These are phyloP conservation scores for Sylvicola fuscatus DNA, from an alignment of 2,888 invertebrate species.

Conservation along the genomic window DNA sequence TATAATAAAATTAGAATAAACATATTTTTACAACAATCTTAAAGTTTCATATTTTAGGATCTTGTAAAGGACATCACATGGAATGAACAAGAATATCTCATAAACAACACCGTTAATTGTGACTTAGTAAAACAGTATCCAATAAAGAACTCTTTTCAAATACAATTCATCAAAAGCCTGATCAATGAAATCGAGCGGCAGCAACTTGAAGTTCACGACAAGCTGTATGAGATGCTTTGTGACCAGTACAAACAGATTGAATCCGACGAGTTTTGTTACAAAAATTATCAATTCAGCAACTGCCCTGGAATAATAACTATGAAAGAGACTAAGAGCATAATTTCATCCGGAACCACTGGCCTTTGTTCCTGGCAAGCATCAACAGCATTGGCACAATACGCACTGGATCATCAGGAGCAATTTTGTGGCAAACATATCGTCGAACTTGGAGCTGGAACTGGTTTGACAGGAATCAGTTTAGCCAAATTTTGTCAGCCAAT, in stretches of 20 bases:
- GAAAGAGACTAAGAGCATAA: constrained; percentile 48
- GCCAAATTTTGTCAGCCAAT: constrained; percentile 31
- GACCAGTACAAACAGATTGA: constrained; percentile 25
- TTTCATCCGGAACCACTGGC: constrained; percentile 61
- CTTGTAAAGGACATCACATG: constrained; percentile 13
- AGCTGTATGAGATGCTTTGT: constrained; percentile 38
- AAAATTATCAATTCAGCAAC: constrained; percentile 34
- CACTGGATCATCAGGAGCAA: constrained; percentile 29
- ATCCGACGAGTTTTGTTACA: constrained; percentile 29
- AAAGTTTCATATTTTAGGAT: constrained; percentile 2
- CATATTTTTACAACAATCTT: too few species aligned
- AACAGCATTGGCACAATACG: constrained; percentile 49
- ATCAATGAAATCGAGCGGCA: constrained; percentile 33
- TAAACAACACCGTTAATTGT: constrained; percentile 35
- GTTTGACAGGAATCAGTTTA: constrained; percentile 45
- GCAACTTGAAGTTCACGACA: constrained; percentile 31
- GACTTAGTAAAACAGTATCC: constrained; percentile 35
- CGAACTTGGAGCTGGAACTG: constrained; percentile 61
- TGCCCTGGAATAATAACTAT: constrained; percentile 30
- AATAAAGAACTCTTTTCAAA: constrained; percentile 36
- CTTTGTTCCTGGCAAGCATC: constrained; percentile 64
- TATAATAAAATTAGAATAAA: too few species aligned
- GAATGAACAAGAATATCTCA: constrained; percentile 35
- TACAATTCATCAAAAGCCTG: constrained; percentile 41
- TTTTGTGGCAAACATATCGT: constrained; percentile 36